Conservation (phyloP, 2,888 invertebrate species). For the Hyalella azteca region DNA sequence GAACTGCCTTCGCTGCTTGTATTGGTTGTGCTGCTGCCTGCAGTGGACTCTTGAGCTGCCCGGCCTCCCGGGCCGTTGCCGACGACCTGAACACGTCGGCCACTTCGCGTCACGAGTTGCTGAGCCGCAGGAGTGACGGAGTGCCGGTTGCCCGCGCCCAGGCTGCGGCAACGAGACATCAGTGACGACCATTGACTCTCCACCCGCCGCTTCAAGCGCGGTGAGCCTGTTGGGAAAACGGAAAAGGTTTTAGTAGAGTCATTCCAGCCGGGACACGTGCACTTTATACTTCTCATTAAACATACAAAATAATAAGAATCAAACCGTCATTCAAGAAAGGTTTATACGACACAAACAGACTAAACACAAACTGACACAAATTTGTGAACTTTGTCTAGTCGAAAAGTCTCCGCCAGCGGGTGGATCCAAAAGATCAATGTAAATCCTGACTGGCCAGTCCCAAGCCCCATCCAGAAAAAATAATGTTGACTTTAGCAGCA, state of each 20-base stretch:
- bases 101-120: constrained; percentile 21
- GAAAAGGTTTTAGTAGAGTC: background rate
- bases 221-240: constrained; percentile 43
- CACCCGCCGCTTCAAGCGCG: constrained; percentile 52
- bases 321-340: too few species aligned
- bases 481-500: too few species aligned
- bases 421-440: too few species aligned
- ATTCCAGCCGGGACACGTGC: too few species aligned
- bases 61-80: background rate
- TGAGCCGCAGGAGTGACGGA: constrained; percentile 49
- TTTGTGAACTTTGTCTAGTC: too few species aligned
- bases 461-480: too few species aligned
- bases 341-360: too few species aligned
- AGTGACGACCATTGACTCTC: constrained; percentile 55
- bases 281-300: too few species aligned
- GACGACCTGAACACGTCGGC: constrained; percentile 44
- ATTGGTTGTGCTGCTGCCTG: constrained; percentile 8
- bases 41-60: background rate
- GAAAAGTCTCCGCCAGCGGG: too few species aligned
- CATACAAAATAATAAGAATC: too few species aligned
- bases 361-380: too few species aligned
- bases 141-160: constrained; percentile 49
- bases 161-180: constrained; percentile 46
- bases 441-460: too few species aligned
- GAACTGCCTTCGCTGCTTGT: constrained; percentile 25